Base-by-base conservation (phyloP, 2,797 vertebrate species). In the Hippopotamyrus pictus region DNA sequence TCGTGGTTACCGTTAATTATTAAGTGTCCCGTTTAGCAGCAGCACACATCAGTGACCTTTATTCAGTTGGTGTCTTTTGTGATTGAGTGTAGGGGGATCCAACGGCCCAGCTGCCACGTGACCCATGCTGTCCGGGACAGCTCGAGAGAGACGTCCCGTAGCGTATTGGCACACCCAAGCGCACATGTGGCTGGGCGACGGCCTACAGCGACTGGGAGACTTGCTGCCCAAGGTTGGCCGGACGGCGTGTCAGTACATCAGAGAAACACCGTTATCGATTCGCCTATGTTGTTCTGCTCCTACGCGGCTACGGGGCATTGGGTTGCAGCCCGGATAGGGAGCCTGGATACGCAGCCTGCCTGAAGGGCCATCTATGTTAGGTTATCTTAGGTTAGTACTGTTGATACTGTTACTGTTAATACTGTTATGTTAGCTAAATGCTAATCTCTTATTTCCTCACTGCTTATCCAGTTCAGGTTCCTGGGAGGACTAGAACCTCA, bases 191-290 rank as follows among this genome's bases (percentile, higher is more conserved):
- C 29, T 17, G 17, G 69, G 29, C 3, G 0, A 17, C 37, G 33
- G 29, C 17, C 33, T 19, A 44, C 73, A 79, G 73, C 44, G 44
- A 48, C 25, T 8, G 57, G 5, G 41, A 69, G 54, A 57, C 22
- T 2, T 0, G 44, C 51, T 50, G 82, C 7, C 51, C 5, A 54
- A 46, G 79, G 53, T 14, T n/a, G 79, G 57, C 50, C 82, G 44
- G 54, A 22, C 22, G 89, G 87, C 90, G 91, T 92, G 92, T 93
- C 91, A 93, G 92, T 90, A 90, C 92, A 94, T 92, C 92, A 93
- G 90, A 86, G 87, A 69, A 93, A 94, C 94, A 94, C 91, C 91
- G 91, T 86, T 92, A 92, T 91, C 33, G 73, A 95, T 95, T 22
- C 91, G 93, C 53, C 89, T 88, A 76, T 69, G 29, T 44, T 50